Conservation (phyloP, 2,888 invertebrate species). For the Calameuta filiformis region DNA sequence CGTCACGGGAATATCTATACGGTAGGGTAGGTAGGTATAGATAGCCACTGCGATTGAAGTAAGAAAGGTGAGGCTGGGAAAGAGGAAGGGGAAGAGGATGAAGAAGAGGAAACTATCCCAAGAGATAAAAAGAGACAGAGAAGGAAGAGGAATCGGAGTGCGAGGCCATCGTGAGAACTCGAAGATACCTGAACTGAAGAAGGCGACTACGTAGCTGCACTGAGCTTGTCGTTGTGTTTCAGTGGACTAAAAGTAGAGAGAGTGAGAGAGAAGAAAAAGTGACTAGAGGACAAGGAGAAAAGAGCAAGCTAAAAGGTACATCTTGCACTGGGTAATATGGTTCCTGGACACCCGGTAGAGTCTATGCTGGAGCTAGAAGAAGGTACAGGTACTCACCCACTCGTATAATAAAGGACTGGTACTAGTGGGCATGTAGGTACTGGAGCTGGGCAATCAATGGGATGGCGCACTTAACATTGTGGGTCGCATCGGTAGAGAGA, state of each 20-base stretch:
- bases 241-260: not conserved
- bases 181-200: not conserved
- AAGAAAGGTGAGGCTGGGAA: not conserved
- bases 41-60: not conserved
- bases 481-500: not conserved
- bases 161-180: conserved; percentile 2
- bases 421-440: not conserved
- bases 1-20: not conserved
- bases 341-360: not conserved
- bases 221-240: not conserved
- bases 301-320: not conserved
- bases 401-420: not conserved
- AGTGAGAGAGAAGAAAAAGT: not conserved
- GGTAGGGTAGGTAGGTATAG: not conserved
- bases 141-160: not conserved
- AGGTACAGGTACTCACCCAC: not conserved
- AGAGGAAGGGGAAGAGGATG: not conserved
- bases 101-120: not conserved
- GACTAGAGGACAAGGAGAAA: not conserved
- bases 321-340: not conserved
- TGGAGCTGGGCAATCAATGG: not conserved
- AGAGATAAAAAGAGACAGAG: not conserved
- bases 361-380: not conserved
- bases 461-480: not conserved
- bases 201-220: not conserved